These are phyloP conservation scores for Fukomys damarensis DNA, from an alignment of 2,113 vertebrate genomes.

Conservation along the genomic window DNA sequence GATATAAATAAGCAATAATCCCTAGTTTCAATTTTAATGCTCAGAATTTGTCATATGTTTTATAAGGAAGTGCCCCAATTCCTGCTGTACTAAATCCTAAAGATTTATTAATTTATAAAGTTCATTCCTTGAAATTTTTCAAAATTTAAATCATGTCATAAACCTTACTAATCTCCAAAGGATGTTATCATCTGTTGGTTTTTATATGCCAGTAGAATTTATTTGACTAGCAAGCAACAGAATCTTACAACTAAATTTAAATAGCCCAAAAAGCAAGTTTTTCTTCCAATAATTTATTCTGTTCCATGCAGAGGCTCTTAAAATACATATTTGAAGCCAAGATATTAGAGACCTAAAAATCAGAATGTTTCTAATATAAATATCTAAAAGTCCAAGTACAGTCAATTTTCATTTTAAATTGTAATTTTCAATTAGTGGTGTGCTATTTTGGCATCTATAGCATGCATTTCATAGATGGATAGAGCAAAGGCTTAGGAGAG, in stretches of 20 bases:
- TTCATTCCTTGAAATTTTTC: constrained; percentile 58
- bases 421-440: not conserved
- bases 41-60: constrained; percentile 68
- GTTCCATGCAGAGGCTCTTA: not conserved
- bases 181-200: constrained; percentile 60
- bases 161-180: constrained; percentile 65
- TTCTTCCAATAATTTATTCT: constrained; percentile 26
- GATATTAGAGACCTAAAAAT: not conserved
- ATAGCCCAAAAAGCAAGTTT: constrained; percentile 48
- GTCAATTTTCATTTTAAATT: not conserved
- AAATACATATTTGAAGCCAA: not conserved
- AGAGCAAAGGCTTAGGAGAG: accelerated
- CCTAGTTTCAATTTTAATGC: constrained; percentile 56
- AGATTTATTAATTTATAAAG: constrained; percentile 26
- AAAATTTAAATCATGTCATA: constrained; percentile 75
- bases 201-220: constrained; percentile 48
- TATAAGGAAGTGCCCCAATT: constrained; percentile 52
- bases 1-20: constrained; percentile 46
- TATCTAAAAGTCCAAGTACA: not conserved
- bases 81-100: constrained; percentile 49
- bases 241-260: constrained; percentile 32
- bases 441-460: not conserved
- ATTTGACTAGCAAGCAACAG: constrained; percentile 37
- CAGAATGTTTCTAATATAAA: not conserved
- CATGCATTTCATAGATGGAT: not conserved